Evolutionary conservation across 2,113 vertebrate genomes (phyloP), one percentile per base, ranked within the genome.

Genomic region (Acrocephalus kingi): DNA sequence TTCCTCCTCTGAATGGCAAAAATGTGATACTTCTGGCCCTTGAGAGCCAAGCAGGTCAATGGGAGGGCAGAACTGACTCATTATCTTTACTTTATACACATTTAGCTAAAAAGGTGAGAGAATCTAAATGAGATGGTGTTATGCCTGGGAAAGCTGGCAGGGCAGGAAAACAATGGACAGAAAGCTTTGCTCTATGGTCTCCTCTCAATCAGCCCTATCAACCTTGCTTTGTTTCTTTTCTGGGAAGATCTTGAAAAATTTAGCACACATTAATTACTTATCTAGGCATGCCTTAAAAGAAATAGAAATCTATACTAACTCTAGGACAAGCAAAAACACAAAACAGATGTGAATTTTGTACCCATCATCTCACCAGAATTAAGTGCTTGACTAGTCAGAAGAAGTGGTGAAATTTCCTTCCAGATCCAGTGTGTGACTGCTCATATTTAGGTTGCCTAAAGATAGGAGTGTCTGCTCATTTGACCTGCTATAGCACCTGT

Each of bases 61-160:
- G 27, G 33, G 21, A 93, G 55, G 39, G 35, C 37, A 94, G 43
- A 95, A 94, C 8, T 13, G 23, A 62, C 16, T 93, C 58, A 49
- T 87, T 93, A 62, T 78, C 62, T 81, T 88, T n/a, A 58, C 35
- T 88, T 91, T 67, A 76, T 31, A 66, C 0, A 0, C 2, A 1
- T 75, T 89, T 84, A 94, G 55, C 58, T 45, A 85, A 83, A 91
- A 80, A 95, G 23, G 67, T 89, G 73, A 72, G 77, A 91, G 24
- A 84, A 61, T 21, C 45, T 68, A 89, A 82, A 58, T 25, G 15
- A 33, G 30, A 68, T 33, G 49, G 9, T 75, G 21, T 28, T 69
- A n/a, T 62, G n/a, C n/a, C 62, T 66, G 28, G 61, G 27, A 81
- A 35, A 82, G 30, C 28, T 84, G 39, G 8, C 6, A 46, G 18